Conservation (phyloP, 2,888 invertebrate genomes). For the Campaea margaritaria region DNA sequence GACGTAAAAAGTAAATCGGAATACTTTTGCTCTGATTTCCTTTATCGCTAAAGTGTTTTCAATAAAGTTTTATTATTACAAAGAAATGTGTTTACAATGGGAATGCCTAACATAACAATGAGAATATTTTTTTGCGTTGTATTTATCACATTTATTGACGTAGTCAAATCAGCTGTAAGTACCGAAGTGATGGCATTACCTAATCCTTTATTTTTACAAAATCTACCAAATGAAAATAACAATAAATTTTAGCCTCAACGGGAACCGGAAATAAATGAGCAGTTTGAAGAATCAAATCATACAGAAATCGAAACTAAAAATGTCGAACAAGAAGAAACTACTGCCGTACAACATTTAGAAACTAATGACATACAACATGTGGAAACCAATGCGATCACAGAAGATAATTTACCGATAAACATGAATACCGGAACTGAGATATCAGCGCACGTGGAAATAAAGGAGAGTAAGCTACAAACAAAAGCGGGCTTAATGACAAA, state of each 20-base stretch:
- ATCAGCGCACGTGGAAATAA: slow-evolving; percentile 1
- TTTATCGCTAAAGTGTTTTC: slow-evolving; percentile 1
- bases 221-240: neutral
- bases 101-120: slow-evolving; percentile 26
- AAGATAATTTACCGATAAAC: too few relatives aligned
- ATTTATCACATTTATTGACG: slow-evolving; percentile 18
- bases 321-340: neutral
- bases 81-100: slow-evolving; percentile 27
- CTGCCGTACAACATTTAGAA: neutral
- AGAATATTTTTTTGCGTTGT: slow-evolving; percentile 24
- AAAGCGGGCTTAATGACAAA: slow-evolving; percentile 34
- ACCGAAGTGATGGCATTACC: neutral
- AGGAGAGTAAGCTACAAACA: slow-evolving; percentile 7
- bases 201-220: neutral
- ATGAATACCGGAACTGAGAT: neutral
- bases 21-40: neutral
- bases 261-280: slow-evolving; percentile 63
- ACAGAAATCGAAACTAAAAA: slow-evolving; percentile 22
- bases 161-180: slow-evolving; percentile 32
- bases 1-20: neutral
- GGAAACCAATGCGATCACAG: neutral
- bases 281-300: slow-evolving; percentile 47
- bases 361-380: neutral
- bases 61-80: slow-evolving; percentile 6
- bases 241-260: slow-evolving; percentile 55